Base-by-base conservation (phyloP, 2,797 vertebrate species). In the Chrosomus eos region DNA sequence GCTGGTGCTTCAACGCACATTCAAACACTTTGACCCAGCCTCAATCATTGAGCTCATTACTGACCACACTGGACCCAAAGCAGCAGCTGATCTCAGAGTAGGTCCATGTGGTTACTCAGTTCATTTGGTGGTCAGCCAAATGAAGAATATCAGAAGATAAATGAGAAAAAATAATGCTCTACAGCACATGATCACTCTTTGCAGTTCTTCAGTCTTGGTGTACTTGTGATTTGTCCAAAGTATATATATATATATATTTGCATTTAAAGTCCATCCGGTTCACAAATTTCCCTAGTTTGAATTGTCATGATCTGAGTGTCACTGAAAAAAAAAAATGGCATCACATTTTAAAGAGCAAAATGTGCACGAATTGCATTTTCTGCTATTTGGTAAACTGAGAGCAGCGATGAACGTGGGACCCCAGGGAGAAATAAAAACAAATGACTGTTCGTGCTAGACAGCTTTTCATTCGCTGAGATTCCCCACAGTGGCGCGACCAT, bases 81-180 rank as follows among this genome's bases (percentile, higher is more conserved):
- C 74, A 76, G 36, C 55, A 83, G 60, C 82, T 82, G 70, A 88
- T 67, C 62, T 84, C 40, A 58, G 48, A 78, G 36, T 51, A 77
- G 21, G 21, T 85, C 85, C 76, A 83, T 33, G 72, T 60, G 43
- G 83, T 58, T 51, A 66, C 28, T 7, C 28, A 23, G 72, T 28
- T 68, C 51, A 58, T 78, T 75, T 75, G 64, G 55, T 68, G 66
- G 71, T 48, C 79, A 55, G 55, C 55, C 70, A 83, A 81, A 76
- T 68, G 19, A 81, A 76, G 72, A 83, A 81, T 48, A 48, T 60
- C 11, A 58, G 7, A 58, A 66, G 64, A 71, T 72, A 84, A 80
- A 80, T 28, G 70, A 58, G 48, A 58, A 40, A 68, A 75, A 71
- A 10, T 31, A 72, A 19, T 53, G 23, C 62, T 64, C 62, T 28